Percentiles rank a stretch among this genome's conserved stretches.
These are phyloP conservation scores for Abramis brama DNA, from an alignment of 2,113 vertebrate species.

Conservation along the genomic window DNA sequence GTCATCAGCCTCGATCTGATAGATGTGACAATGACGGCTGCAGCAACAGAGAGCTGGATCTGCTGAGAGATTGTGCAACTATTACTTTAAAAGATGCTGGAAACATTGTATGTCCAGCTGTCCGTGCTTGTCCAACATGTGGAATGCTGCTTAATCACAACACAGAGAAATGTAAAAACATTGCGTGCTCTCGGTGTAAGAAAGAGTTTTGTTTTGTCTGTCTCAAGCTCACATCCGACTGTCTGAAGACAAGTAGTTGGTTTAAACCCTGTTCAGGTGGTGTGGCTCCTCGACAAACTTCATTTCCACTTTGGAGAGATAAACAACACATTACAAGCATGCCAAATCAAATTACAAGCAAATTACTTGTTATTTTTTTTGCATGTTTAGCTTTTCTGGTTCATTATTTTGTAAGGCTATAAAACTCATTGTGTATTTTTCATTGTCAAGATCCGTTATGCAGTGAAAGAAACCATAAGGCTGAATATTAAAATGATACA, in stretches of 20 bases:
- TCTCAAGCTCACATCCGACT: conserved; percentile 66
- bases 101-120: conserved; percentile 61
- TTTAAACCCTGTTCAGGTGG: conserved; percentile 54
- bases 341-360: too few species aligned
- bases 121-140: conserved; percentile 75
- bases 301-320: conserved; percentile 67
- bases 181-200: conserved; percentile 71
- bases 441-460: too few species aligned
- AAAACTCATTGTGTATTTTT: too few species aligned
- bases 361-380: too few species aligned
- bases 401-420: too few species aligned
- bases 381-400: too few species aligned
- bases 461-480: too few species aligned
- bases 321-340: too few species aligned
- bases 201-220: conserved; percentile 79
- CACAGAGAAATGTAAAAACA: conserved; percentile 71
- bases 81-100: conserved; percentile 14
- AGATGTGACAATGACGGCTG: conserved; percentile 69
- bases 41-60: conserved; percentile 58
- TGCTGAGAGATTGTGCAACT: conserved; percentile 61
- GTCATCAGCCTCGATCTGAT: conserved; percentile 63
- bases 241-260: conserved; percentile 46
- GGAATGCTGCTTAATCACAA: conserved; percentile 69
- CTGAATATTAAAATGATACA: too few species aligned
- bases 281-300: conserved; percentile 70